Base-by-base conservation (phyloP, 2,888 invertebrate species). In the Yponomeuta plumbellus region DNA sequence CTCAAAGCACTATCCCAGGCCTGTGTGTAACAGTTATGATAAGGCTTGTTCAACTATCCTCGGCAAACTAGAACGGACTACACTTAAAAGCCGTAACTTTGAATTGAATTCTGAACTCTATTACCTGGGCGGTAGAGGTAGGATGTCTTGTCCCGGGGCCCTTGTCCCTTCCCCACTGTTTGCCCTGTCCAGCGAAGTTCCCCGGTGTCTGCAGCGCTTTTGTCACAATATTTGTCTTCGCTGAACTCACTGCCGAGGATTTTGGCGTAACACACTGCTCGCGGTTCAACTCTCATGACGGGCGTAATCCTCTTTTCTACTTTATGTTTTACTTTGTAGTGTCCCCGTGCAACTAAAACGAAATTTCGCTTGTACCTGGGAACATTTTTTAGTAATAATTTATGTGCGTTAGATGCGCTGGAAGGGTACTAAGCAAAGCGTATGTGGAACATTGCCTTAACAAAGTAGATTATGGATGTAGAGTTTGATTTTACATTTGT, bases 221-320 rank as follows among this genome's bases (percentile, higher is more conserved):
- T 84, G 80, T 83, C 80, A 86, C 80, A 85, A 86, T 85, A 85
- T 86, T 86, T 84, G 80, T 79, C 77, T 82, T 80, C 66, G 71
- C 75, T 78, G 76, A 81, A 82, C 81, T 79, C 77, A 68, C 69
- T 70, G 68, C 72, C 74, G 75, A 71, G 74, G 75, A 74, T 75
- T 77, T 77, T 76, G 73, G 65, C 66, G 66, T 64, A 58, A 58
- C 66, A 69, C 66, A 67, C 66, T 23, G 63, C 67, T 34, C 8
- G 58, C 65, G 66, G 61, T 44, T 63, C 67, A 63, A 68, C 67
- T 65, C 26, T 26, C 65, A 40, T 66, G 65, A 40, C 40, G 10
- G 59, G 39, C 65, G 39, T 66, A 59, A 66, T 66, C 65, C 58
- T 52, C 65, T 66, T 66, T 59, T 40, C 65, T 66, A 22, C 65